These are phyloP conservation scores for Elephas maximus DNA, from an alignment of 2,113 vertebrate genomes.

Conservation along the genomic window DNA sequence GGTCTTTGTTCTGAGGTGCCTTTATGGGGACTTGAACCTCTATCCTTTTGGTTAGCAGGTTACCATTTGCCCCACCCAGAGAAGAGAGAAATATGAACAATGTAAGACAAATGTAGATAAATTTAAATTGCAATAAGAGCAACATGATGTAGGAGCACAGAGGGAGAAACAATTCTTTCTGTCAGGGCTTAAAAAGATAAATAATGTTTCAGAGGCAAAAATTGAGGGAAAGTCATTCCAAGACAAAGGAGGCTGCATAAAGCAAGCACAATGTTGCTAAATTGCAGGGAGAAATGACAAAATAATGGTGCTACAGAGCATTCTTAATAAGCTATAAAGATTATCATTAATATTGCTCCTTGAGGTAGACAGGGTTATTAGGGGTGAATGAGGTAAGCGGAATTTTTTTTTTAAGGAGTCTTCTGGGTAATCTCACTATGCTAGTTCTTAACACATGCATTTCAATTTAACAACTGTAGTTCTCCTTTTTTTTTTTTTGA, in stretches of 20 bases:
- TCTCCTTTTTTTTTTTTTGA: conserved; percentile 37
- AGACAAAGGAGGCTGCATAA: background rate
- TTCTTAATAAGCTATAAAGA: background rate
- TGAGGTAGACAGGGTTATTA: background rate
- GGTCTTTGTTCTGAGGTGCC: background rate
- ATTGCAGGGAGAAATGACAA: background rate
- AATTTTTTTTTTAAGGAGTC: background rate
- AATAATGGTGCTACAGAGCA: background rate
- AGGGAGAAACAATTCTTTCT: background rate
- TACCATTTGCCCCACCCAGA: background rate
- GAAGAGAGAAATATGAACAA: conserved; percentile 45
- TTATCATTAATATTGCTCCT: conserved; percentile 3
- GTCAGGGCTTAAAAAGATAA: background rate
- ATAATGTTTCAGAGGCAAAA: conserved; percentile 7
- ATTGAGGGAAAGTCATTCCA: background rate
- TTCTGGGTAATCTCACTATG: background rate
- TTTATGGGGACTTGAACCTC: too few relatives aligned
- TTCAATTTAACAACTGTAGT: background rate
- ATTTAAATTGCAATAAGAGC: background rate
- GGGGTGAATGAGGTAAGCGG: background rate
- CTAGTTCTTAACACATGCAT: background rate
- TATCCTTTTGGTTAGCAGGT: too few relatives aligned
- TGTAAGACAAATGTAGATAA: background rate
- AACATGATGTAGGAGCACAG: background rate
- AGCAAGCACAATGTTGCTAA: background rate